These are phyloP conservation scores for Dolichoris vasculosae DNA, from an alignment of 1,140 invertebrate genomes.

Conservation along the genomic window DNA sequence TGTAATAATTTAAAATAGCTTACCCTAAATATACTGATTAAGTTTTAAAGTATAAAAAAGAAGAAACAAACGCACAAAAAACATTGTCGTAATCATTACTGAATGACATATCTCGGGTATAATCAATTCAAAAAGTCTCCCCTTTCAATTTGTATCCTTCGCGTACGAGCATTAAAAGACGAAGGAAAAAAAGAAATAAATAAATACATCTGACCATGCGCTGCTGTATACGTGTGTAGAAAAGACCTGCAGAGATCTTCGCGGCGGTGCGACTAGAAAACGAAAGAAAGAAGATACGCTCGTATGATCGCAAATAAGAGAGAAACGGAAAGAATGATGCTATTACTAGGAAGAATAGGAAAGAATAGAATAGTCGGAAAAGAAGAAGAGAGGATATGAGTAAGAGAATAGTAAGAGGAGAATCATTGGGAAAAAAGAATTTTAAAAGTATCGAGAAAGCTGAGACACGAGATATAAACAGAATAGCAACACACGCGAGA, in stretches of 20 bases:
- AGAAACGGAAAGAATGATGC: not conserved
- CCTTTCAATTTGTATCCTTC: conserved; percentile 51
- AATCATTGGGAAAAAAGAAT: conserved; percentile 14
- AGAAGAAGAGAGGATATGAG: not conserved
- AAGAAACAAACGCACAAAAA: not conserved
- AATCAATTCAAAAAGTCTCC: conserved; percentile 49
- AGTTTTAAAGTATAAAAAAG: conserved; percentile 14
- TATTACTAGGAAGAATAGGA: not conserved
- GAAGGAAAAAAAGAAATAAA: conserved; percentile 28
- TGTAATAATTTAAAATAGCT: conserved; percentile 6
- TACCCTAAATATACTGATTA: conserved; percentile 32
- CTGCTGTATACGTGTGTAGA: conserved; percentile 1
- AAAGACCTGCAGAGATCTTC: conserved; percentile 26
- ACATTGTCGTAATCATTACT: conserved; percentile 36
- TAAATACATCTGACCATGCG: conserved; percentile 33
- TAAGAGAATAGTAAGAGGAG: not conserved
- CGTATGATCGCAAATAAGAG: not conserved
- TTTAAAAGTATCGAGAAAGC: not conserved
- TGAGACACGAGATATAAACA: conserved; percentile 14
- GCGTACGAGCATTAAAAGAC: conserved; percentile 35
- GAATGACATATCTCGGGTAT: conserved; percentile 46
- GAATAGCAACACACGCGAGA: not conserved
- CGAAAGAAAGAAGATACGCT: not conserved
- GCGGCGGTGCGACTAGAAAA: conserved; percentile 2
- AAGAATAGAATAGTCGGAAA: not conserved